Evolutionary conservation across 2,797 vertebrate genomes (phyloP).

Genomic region (Distichodus sexfasciatus): DNA sequence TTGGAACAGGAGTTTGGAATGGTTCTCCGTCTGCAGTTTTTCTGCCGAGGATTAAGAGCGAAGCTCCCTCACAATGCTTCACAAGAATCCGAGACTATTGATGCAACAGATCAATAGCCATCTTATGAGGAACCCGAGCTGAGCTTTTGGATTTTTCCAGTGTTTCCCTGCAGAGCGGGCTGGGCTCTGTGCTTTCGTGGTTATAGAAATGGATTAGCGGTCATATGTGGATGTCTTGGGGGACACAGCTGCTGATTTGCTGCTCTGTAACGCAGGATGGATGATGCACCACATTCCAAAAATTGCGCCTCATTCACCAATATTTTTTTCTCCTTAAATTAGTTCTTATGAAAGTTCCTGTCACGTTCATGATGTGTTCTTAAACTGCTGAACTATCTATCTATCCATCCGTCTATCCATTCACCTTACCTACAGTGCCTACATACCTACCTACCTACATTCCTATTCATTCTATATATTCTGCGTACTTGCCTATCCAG

Average conservation of each 20-base stretch:
- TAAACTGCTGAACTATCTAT: too few species aligned
- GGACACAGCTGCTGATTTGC: conserved; percentile 25
- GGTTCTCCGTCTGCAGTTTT: conserved; percentile 28
- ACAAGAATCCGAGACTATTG: conserved; percentile 31
- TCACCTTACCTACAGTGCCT: too few species aligned
- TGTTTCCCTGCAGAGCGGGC: conserved; percentile 30
- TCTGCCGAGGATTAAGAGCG: conserved; percentile 27
- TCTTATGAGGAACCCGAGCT: conserved; percentile 36
- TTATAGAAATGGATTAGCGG: conserved; percentile 47
- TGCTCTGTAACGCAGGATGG: conserved; percentile 7
- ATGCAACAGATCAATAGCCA: conserved; percentile 49
- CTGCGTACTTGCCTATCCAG: too few species aligned
- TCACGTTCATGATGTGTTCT: too few species aligned
- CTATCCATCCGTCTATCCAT: too few species aligned
- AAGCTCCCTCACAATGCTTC: conserved; percentile 43
- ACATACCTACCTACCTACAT: too few species aligned
- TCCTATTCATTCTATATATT: too few species aligned
- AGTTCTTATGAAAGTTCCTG: too few species aligned
- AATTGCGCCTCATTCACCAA: too few species aligned
- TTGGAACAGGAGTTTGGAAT: too few species aligned
- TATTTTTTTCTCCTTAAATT: too few species aligned
- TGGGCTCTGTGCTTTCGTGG: conserved; percentile 12
- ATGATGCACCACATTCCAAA: conserved; percentile 28
- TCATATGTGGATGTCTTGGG: conserved; percentile 15
- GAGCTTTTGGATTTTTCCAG: conserved; percentile 49